Conservation (phyloP, 2,113 vertebrate species). For the Mystacornis crossleyi region DNA sequence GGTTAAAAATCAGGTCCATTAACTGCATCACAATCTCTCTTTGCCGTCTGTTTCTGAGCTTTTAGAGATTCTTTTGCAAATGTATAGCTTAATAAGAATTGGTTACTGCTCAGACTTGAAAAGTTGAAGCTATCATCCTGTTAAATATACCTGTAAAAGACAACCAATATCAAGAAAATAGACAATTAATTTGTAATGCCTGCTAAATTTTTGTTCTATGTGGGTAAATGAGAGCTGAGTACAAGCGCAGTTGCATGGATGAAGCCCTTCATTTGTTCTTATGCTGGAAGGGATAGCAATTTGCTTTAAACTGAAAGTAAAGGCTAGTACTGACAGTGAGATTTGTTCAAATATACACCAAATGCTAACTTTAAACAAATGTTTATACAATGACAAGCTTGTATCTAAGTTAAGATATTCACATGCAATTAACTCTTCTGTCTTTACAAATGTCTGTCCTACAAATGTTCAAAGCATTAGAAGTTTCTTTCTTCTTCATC, state of each 20-base stretch:
- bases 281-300: background rate
- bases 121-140: background rate
- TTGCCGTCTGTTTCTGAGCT: background rate
- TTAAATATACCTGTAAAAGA: background rate
- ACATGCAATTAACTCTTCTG: background rate
- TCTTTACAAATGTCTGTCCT: background rate
- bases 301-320: background rate
- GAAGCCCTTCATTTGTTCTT: background rate
- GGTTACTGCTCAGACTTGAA: background rate
- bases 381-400: background rate
- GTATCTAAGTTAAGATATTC: background rate
- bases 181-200: background rate
- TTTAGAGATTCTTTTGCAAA: background rate
- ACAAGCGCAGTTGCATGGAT: background rate
- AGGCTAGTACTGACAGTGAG: background rate
- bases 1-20: background rate
- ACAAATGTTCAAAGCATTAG: background rate
- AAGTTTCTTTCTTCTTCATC: background rate
- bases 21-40: background rate
- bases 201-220: background rate
- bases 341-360: background rate
- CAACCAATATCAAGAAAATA: background rate
- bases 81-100: background rate
- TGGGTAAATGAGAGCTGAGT: background rate
- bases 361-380: background rate